Conservation (phyloP, 2,888 invertebrate species). For the Subacronicta megacephala region DNA sequence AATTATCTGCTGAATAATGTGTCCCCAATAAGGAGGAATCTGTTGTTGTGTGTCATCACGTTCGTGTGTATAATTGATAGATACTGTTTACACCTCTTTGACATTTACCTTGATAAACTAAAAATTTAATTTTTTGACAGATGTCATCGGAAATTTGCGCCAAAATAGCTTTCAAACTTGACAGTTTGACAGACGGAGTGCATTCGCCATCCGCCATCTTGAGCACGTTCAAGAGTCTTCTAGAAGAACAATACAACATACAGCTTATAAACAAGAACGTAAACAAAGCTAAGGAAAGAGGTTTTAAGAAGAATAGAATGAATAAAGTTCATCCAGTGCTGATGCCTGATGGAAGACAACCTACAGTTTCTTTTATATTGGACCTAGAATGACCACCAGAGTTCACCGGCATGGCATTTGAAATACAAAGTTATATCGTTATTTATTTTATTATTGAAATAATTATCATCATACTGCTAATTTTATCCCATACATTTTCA, state of each 20-base stretch:
- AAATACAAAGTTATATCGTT: no score
- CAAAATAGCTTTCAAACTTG: slow-evolving; percentile 75
- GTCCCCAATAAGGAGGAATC: no score
- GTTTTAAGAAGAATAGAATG: slow-evolving; percentile 41
- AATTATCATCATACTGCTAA: no score
- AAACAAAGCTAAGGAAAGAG: slow-evolving; percentile 60
- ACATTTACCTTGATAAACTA: neutral
- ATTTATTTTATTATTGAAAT: no score
- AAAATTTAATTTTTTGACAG: slow-evolving; percentile 55
- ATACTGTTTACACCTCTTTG: no score
- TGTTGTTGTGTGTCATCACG: no score
- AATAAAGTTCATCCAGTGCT: slow-evolving; percentile 70
- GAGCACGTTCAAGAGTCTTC: slow-evolving; percentile 60
- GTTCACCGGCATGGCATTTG: no score
- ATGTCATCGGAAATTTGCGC: slow-evolving; percentile 75
- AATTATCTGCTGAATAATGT: no score
- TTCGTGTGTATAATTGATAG: no score
- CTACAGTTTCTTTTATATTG: slow-evolving; percentile 71
- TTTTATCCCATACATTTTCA: no score
- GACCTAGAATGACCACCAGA: slow-evolving; percentile 15
- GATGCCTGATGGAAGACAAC: slow-evolving; percentile 59
- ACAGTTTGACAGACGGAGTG: slow-evolving; percentile 60
- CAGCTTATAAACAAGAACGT: slow-evolving; percentile 66
- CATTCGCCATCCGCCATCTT: slow-evolving; percentile 59
- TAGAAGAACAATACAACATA: slow-evolving; percentile 72